Base-by-base conservation (phyloP, 2,888 invertebrate species). In the Orthosia cruda region DNA sequence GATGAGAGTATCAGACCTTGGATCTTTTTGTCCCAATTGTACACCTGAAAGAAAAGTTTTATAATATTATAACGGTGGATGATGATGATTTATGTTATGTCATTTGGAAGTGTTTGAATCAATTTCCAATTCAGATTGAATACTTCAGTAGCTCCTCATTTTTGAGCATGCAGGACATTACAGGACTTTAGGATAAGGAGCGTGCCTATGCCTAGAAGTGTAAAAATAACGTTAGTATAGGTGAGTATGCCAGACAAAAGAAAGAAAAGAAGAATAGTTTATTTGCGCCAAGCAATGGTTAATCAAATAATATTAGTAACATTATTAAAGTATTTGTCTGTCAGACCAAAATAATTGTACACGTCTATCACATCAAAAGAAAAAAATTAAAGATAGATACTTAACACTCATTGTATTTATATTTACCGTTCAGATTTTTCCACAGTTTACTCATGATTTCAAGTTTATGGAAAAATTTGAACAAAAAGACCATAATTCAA, bases 1-100 rank as follows among this genome's bases (percentile, higher is more conserved):
- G 98, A 98, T 26, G 98, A 98, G 3, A 98, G 93, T 15, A 98
- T 97, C 62, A 97, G 81, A 0, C 97, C 97, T 87, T 97, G 97
- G 0, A 97, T 97, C 26, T 96, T 92, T 64, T 97, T 95, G 64
- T 96, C 93, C 98, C 98, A 98, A 52, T 97, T 91, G 75, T 95
- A 96, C 32, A 95, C 94, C 96, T 96, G 87, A 0, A 87, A 86
- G 5, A 12, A 40, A 58, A 40, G 1, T 18, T 32, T 50, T 18
- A 15, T 15, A 45, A 2, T 52, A 2, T 18, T 20, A 50, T 40
- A 20, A 32, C 9, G 9, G 40, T 40, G 40, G 40, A 40, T 40
- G 40, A 1, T 40, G 40, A 40, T 40, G 40, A 9, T 40, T 7
- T 40, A 9, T 40, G 40, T 40, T 9, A 40, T 40, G 40, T 18